Evolutionary conservation across 2,888 invertebrate genomes (phyloP).

Genomic region (Apodemia mormo): DNA sequence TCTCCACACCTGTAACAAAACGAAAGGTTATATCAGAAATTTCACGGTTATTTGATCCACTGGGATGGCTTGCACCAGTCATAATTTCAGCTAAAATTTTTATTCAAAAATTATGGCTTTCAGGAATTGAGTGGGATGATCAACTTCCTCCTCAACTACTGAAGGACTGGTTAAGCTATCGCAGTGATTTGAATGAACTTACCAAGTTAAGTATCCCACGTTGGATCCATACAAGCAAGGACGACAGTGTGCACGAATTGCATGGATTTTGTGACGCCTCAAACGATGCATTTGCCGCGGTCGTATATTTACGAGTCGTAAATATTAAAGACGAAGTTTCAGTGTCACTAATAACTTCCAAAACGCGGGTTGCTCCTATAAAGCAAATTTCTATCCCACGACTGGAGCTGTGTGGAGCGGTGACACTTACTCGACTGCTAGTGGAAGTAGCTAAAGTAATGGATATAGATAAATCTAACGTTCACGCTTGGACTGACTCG

Average conservation of each 20-base stretch:
- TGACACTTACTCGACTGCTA: constrained; percentile 24
- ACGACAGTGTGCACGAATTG: constrained; percentile 28
- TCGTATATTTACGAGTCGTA: constrained; percentile 25
- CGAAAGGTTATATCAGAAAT: constrained; percentile 44
- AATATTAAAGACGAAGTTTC: constrained; percentile 13
- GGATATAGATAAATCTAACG: constrained; percentile 6
- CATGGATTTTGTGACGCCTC: constrained; percentile 38
- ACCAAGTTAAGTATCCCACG: constrained; percentile 23
- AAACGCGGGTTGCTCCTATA: constrained; percentile 19
- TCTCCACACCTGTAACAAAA: constrained; percentile 30
- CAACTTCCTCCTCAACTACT: constrained; percentile 30
- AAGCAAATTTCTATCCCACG: constrained; percentile 22
- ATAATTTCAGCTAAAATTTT: constrained; percentile 41
- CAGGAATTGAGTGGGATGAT: constrained; percentile 44
- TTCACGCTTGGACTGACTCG: constrained; percentile 32
- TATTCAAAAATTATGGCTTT: constrained; percentile 45
- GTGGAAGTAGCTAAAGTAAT: constrained; percentile 17
- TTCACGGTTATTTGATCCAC: constrained; percentile 42
- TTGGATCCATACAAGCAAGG: constrained; percentile 25
- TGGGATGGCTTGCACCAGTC: constrained; percentile 44
- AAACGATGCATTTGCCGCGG: constrained; percentile 31
- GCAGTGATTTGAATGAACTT: constrained; percentile 26
- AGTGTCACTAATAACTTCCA: constrained; percentile 18
- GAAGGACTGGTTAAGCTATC: constrained; percentile 36
- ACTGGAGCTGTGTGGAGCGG: constrained; percentile 22